Base-by-base conservation (phyloP, 1,140 invertebrate species). In the Camponotus pennsylvanicus region DNA sequence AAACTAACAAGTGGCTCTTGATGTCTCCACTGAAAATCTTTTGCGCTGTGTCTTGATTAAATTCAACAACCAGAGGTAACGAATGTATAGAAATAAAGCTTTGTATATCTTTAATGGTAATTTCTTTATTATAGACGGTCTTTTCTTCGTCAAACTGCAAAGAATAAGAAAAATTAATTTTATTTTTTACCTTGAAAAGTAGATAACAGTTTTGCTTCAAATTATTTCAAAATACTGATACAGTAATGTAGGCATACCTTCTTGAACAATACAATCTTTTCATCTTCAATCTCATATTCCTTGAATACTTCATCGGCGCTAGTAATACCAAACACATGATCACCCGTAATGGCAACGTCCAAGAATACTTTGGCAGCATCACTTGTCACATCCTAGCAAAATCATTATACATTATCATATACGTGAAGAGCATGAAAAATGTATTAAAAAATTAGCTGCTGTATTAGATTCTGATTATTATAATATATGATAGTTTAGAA, bases 21-120 rank as follows among this genome's bases (percentile, higher is more conserved):
- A 99, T 98, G 80, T 99, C 98, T 89, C 99, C 99, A 90, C 98
- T 98, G 94, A 99, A 99, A 94, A 99, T 99, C 95, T 99, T 99
- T 90, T 98, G 97, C 6, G 99, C 99, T 49, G 98, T 99, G 94
- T 99, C 98, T 91, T 99, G 99, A 89, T 98, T 99, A 96, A 99
- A 99, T 95, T 99, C 99, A 76, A 99, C 97, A 90, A 99, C 97
- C 66, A 99, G 95, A 70, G 99, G 99, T 92, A 99, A 95, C 83
- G 98, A 97, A 92, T 99, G 97, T 21, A 97, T 95, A 87, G 96
- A 95, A 85, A 99, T 96, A 96, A 99, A 99, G 89, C 97, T 97
- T 93, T 97, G 97, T 67, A 99, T 93, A 52, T 95, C 94, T 66
- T 97, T 96, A 85, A 97, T 96, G 37, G 93, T 96, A 18, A 97